Conservation (phyloP, 2,797 vertebrate genomes). For the Micrastur ruficollis region DNA sequence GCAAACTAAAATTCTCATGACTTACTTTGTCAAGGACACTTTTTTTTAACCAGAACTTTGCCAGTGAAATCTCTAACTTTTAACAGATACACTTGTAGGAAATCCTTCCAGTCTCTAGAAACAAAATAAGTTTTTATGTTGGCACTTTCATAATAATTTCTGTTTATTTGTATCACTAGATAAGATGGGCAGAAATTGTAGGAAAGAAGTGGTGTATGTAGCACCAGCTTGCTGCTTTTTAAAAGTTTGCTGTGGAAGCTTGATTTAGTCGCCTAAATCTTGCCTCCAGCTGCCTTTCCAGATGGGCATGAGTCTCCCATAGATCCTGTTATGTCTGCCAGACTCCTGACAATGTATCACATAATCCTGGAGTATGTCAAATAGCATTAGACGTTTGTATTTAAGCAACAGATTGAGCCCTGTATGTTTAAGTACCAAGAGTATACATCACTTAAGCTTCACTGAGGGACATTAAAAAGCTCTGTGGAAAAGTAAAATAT, state of each 20-base stretch:
- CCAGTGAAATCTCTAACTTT: not conserved
- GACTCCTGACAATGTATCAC: not conserved
- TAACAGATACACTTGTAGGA: not conserved
- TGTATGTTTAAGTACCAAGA: not conserved
- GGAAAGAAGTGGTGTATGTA: not conserved
- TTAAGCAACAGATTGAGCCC: conserved; percentile 38
- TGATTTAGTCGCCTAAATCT: conserved; percentile 17
- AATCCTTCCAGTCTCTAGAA: not conserved
- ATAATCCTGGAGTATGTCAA: not conserved
- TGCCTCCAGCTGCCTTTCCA: conserved; percentile 33
- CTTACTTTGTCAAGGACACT: not conserved
- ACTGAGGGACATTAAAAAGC: not conserved
- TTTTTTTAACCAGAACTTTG: not conserved
- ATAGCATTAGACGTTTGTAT: not conserved
- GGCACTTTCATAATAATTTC: not conserved
- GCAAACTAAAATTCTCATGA: not conserved
- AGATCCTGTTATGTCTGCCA: conserved; percentile 1
- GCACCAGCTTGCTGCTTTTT: not conserved
- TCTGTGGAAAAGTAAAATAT: not conserved
- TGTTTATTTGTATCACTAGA: not conserved
- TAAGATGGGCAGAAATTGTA: not conserved
- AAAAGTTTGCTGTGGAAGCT: not conserved
- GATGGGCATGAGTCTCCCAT: not conserved
- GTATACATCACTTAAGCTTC: not conserved
- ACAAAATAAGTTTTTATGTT: not conserved